phyloP scores from a whole-genome alignment of 2,113 vertebrate species.

The Dryoscopus gambensis region DNA sequence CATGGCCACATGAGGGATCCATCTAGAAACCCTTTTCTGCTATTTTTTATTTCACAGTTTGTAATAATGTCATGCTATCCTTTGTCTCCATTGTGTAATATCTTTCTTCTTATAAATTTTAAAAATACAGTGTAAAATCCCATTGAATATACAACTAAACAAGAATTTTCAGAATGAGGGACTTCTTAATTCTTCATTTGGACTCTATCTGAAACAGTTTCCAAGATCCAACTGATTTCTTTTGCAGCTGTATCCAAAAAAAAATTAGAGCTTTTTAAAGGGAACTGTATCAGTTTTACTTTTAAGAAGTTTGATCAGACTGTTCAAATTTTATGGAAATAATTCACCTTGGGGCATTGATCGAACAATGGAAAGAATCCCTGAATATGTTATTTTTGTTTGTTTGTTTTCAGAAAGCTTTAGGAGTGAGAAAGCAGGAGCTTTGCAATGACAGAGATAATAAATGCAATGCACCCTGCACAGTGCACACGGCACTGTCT shows the following conservation, averaged over 20 bases:
- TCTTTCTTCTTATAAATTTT: neutral
- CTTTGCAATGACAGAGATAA: neutral
- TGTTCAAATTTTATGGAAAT: neutral
- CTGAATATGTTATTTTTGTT: too few relatives aligned
- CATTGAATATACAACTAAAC: neutral
- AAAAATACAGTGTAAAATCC: neutral
- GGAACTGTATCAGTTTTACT: neutral
- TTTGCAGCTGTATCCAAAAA: neutral
- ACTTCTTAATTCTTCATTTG: neutral
- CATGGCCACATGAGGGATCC: neutral
- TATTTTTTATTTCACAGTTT: neutral
- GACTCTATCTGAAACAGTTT: neutral
- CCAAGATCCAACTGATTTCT: neutral
- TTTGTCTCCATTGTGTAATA: neutral
- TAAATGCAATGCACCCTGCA: neutral
- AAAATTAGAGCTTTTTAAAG: neutral
- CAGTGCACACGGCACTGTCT: neutral
- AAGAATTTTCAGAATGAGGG: neutral
- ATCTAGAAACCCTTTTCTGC: neutral
- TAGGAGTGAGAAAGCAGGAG: neutral
- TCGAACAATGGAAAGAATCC: neutral
- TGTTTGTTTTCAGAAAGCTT: neutral
- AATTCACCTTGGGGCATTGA: neutral
- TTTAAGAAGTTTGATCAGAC: neutral
- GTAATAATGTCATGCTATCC: neutral